phyloP scores from a whole-genome alignment of 2,888 invertebrate species.

The Perdita meconis region DNA sequence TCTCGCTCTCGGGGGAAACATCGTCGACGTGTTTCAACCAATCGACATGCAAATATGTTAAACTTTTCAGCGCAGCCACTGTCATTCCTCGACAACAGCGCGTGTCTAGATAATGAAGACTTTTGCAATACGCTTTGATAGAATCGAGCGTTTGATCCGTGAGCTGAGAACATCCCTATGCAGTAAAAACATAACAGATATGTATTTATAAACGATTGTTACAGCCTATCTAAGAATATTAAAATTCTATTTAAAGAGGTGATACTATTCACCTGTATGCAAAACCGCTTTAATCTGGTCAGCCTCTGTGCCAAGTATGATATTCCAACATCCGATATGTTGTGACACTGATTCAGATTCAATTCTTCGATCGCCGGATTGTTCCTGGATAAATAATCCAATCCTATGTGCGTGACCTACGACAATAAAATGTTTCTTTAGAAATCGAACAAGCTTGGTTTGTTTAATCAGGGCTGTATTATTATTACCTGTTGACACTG shows the following conservation, averaged over 20 bases:
- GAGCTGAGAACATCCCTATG: constrained; percentile 87
- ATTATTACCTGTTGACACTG: constrained; percentile 86
- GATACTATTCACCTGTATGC: constrained; percentile 87
- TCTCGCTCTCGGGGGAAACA: constrained; percentile 24
- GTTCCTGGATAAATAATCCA: constrained; percentile 87
- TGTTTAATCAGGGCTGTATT: neutral
- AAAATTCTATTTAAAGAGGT: too few relatives aligned
- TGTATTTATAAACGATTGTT: neutral
- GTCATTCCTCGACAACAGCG: constrained; percentile 86
- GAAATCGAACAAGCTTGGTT: neutral
- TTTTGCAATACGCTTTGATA: constrained; percentile 85
- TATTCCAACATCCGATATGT: constrained; percentile 88
- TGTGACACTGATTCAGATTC: constrained; percentile 88
- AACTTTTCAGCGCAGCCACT: constrained; percentile 78
- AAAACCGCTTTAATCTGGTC: constrained; percentile 86
- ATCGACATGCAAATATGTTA: constrained; percentile 67
- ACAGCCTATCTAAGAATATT: too few relatives aligned
- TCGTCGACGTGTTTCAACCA: constrained; percentile 65
- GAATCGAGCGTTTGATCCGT: constrained; percentile 86
- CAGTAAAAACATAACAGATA: constrained; percentile 75
- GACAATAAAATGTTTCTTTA: constrained; percentile 9
- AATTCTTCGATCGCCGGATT: constrained; percentile 90
- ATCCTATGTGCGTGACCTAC: constrained; percentile 88
- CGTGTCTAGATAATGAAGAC: constrained; percentile 86
- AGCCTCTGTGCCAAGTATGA: constrained; percentile 84